Evolutionary conservation across 1,140 invertebrate species (phyloP).

Genomic region (Aphelinus atriplicis): DNA sequence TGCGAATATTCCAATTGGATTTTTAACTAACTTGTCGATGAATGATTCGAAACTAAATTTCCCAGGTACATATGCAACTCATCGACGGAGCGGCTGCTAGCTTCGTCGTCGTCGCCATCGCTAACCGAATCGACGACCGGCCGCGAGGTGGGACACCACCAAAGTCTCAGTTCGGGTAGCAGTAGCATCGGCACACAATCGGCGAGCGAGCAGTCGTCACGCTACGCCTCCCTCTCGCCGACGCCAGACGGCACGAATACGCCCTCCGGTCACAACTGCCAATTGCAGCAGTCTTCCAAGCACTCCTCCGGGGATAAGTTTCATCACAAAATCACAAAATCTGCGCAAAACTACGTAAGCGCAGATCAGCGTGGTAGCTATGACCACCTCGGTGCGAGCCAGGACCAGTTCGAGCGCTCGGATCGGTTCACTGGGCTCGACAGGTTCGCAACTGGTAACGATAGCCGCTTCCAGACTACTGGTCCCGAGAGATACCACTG

Average conservation of each 20-base stretch:
- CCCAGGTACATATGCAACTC: constrained; percentile 51
- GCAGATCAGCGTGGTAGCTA: constrained; percentile 33
- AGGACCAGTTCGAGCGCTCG: constrained; percentile 39
- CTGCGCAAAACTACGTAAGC: constrained; percentile 48
- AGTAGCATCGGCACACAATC: constrained; percentile 45
- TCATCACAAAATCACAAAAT: constrained; percentile 43
- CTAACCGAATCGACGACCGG: constrained; percentile 62
- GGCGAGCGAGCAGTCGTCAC: constrained; percentile 25
- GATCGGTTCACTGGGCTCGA: constrained; percentile 50
- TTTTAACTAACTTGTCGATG: neutral
- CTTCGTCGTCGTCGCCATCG: constrained; percentile 66
- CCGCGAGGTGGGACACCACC: constrained; percentile 2
- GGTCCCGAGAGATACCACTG: constrained; percentile 54
- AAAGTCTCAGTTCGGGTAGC: constrained; percentile 20
- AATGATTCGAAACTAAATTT: neutral
- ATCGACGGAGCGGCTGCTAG: constrained; percentile 58
- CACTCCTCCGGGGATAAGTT: constrained; percentile 48
- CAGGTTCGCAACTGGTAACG: neutral
- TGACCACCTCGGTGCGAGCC: constrained; percentile 47
- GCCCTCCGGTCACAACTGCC: constrained; percentile 40
- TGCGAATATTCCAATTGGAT: no score
- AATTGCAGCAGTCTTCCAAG: constrained; percentile 32
- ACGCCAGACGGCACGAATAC: constrained; percentile 41
- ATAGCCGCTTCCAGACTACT: constrained; percentile 43
- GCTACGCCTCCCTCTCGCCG: constrained; percentile 49